Percentiles rank a stretch among this genome's conserved stretches.
These are phyloP conservation scores for Pantala flavescens DNA, from an alignment of 1,140 invertebrate species.

Conservation along the genomic window DNA sequence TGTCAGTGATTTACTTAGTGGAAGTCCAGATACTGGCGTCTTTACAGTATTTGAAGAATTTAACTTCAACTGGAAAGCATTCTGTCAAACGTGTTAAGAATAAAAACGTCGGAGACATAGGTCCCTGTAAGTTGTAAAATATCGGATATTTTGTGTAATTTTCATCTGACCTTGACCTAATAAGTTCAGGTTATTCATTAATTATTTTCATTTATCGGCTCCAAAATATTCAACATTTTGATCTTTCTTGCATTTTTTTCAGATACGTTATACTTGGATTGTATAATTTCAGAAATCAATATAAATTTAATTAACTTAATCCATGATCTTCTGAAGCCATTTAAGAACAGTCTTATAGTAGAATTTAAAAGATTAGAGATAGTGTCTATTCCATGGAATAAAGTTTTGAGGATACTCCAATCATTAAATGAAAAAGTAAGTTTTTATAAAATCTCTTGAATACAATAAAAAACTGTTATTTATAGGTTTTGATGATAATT, in stretches of 20 bases:
- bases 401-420: neutral
- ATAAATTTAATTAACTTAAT: constrained; percentile 9
- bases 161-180: too few species aligned
- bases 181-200: too few species aligned
- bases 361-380: neutral
- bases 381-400: neutral
- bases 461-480: neutral
- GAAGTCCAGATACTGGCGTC: neutral
- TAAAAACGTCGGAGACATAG: neutral
- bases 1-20: neutral
- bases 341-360: neutral
- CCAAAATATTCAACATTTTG: neutral
- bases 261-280: neutral
- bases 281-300: neutral
- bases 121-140: neutral
- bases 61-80: neutral
- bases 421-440: neutral
- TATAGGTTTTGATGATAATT: neutral
- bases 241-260: neutral
- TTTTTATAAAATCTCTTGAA: neutral
- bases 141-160: too few species aligned
- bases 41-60: neutral
- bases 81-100: neutral
- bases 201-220: too few species aligned
- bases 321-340: neutral